A percentile compares a stretch with the other conserved stretches of the same genome.
These are phyloP conservation scores for Meteorus colon DNA, from an alignment of 2,888 invertebrate genomes.

Conservation along the genomic window DNA sequence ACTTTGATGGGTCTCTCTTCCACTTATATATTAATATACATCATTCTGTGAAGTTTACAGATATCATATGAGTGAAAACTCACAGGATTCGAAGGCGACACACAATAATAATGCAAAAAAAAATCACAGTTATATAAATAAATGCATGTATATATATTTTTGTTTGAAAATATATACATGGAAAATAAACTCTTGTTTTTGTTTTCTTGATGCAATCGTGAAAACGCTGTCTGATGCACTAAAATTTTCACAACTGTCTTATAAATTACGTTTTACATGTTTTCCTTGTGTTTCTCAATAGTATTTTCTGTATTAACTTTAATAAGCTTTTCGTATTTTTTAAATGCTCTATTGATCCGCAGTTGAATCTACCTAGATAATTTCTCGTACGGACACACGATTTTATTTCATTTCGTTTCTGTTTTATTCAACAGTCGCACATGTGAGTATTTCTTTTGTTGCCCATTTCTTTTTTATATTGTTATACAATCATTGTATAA, in stretches of 20 bases:
- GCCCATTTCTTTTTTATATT: not conserved
- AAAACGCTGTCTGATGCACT: constrained; percentile 68
- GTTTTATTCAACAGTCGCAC: constrained; percentile 26
- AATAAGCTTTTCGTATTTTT: not conserved
- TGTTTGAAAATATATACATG: not conserved
- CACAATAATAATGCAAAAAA: not conserved
- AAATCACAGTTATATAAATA: not conserved
- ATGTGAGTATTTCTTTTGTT: constrained; percentile 21
- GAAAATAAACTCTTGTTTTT: not conserved
- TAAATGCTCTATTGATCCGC: constrained; percentile 2
- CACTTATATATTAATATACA: not conserved
- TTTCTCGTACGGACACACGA: not conserved
- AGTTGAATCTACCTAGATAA: not conserved
- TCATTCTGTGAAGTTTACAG: not conserved
- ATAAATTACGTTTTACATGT: constrained; percentile 55
- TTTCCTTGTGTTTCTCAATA: constrained; percentile 55
- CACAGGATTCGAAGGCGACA: not conserved
- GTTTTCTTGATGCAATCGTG: constrained; percentile 42
- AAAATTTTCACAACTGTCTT: constrained; percentile 68
- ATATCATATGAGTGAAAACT: not conserved
- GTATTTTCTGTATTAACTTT: constrained; percentile 42
- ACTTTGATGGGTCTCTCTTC: not conserved
- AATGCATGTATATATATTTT: constrained; percentile 6
- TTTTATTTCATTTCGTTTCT: constrained; percentile 42
- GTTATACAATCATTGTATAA: constrained; percentile 23